Base-by-base conservation (phyloP, 2,888 invertebrate genomes). In the Salpingus planirostris region DNA sequence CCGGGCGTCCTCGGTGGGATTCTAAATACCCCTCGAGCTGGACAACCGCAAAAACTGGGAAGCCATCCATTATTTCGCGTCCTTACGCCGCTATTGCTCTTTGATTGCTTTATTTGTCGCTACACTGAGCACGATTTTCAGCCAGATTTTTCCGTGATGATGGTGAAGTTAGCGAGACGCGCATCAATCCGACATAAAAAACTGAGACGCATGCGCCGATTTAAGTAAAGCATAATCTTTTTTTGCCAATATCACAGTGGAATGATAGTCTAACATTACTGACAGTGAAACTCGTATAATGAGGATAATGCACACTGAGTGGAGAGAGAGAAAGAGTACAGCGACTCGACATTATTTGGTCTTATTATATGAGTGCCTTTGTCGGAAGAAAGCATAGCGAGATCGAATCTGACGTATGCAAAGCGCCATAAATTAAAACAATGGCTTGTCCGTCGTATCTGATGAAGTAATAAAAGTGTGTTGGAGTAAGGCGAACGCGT, bases 401-500 rank as follows among this genome's bases (percentile, higher is more conserved):
- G n/a, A n/a, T n/a, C n/a, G 13, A 21, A 23, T 4, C 24, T 33
- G 33, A 33, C 31, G 33, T 29, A 24, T 30, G 38, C 29, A 38
- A 33, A 33, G 13, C 14, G 30, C 26, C 38, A 42, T 38, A 40
- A 40, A 40, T 40, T 40, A 29, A 34, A 40, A 40, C 37, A 38
- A 40, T 40, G 29, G 26, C 37, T 31, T 38, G 37, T 31, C 37
- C 23, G 34, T 27, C 31, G 33, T 42, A 42, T 42, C 42, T 50
- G 56, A 58, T 58, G 54, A 55, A 58, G 56, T 44, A 55, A 56
- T 57, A 56, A 56, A 53, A 49, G 46, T 53, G 56, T 56, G 53
- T 50, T 52, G 51, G 44, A 41, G 36, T 43, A 43, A 49, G 43
- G 50, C 47, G 46, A 53, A 53, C 46, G 52, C 46, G 53, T 47